phyloP scores from a whole-genome alignment of 2,888 invertebrate genomes.

The Parnassius mnemosyne region DNA sequence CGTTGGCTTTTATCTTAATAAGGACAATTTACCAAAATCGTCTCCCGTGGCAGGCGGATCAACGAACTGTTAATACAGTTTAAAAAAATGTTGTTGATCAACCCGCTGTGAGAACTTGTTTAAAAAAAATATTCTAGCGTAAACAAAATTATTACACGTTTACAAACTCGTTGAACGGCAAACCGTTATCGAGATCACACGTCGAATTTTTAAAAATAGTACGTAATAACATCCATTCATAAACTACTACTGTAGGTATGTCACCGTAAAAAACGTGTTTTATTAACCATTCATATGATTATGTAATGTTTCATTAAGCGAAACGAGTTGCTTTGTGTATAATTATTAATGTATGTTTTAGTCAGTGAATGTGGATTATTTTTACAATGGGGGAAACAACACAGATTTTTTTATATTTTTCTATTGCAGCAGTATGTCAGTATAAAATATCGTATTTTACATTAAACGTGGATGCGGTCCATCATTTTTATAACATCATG shows the following conservation, averaged over 20 bases:
- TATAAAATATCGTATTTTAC: too few relatives aligned
- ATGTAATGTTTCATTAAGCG: slow-evolving; percentile 17
- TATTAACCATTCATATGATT: slow-evolving; percentile 15
- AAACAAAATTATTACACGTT: background rate
- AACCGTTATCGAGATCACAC: slow-evolving; percentile 4
- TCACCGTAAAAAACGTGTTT: slow-evolving; percentile 18
- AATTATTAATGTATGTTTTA: background rate
- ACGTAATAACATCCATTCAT: slow-evolving; percentile 16
- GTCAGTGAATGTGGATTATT: background rate
- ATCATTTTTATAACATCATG: too few relatives aligned
- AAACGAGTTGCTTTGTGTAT: slow-evolving; percentile 7
- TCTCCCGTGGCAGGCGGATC: too few relatives aligned
- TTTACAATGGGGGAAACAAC: background rate
- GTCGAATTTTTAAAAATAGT: slow-evolving; percentile 14
- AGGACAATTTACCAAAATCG: too few relatives aligned
- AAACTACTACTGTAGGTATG: slow-evolving; percentile 10
- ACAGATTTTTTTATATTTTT: background rate
- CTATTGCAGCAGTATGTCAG: too few relatives aligned
- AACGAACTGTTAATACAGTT: too few relatives aligned
- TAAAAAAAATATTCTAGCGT: background rate
- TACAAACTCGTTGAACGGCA: slow-evolving; percentile 2
- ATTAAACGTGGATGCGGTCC: too few relatives aligned
- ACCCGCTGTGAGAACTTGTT: too few relatives aligned
- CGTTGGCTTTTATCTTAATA: too few relatives aligned
- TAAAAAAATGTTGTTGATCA: too few relatives aligned